Evolutionary conservation across 2,113 vertebrate species (phyloP), one percentile per base, ranked within the genome.

Genomic region (Ptilonorhynchus violaceus): DNA sequence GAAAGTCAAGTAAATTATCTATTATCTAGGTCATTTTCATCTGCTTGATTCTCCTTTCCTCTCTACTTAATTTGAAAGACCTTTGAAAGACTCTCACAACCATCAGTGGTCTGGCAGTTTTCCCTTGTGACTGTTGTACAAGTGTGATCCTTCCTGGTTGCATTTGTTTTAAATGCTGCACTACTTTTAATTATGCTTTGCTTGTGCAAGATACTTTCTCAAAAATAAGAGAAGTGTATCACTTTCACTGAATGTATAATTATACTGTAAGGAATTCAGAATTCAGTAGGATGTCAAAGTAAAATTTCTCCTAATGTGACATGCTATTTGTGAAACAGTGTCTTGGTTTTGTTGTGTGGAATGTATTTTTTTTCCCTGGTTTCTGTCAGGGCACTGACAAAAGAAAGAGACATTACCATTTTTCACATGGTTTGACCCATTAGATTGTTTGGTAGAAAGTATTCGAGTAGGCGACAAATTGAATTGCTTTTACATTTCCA

Each of bases 401-500:
- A 92, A 76, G 70, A 80, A 94, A 97, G 85, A 4, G 4, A 20
- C 56, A 83, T 97, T 86, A 70, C 70, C 23, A 44, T 96, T 97
- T 97, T 94, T 94, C 47, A 96, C 58, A 46, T 95, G 60, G 63
- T 85, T 92, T 94, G 95, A 96, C 90, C 89, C 83, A 94, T 94
- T 96, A 92, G 56, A 68, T 85, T 96, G 85, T 67, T 96, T 95
- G 78, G 59, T 94, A 82, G 81, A 95, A 97, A 95, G 44, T 92
- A 93, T 96, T 66, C 85, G 81, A 86, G 79, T 87, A 94, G 94
- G 47, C 8, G 2, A 84, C 74, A 96, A 96, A 97, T 97, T 95
- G 83, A 94, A 94, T 96, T 96, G 62, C 64, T 94, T 97, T 97
- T 97, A 94, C 76, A 89, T 98, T 98, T 97, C 86, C 82, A 93